Base-by-base conservation (phyloP, 2,797 vertebrate species). In the Ciconia nigra region DNA sequence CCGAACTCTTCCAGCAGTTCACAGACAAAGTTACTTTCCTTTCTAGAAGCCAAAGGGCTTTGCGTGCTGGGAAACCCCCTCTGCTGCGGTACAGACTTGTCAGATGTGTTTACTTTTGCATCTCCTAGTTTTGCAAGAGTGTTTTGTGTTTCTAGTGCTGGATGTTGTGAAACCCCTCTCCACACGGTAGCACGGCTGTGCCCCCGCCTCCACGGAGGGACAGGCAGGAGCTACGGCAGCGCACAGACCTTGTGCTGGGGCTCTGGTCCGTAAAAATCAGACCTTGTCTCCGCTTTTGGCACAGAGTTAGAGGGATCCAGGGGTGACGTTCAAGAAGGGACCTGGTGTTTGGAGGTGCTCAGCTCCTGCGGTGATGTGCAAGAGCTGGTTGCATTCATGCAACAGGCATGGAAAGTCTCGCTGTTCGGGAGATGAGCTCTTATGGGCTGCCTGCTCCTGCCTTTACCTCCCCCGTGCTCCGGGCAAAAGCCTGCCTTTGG, bases 81-180 rank as follows among this genome's bases (percentile, higher is more conserved):
- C 49, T 42, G 86, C 92, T 74, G 61, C 4, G 0, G 5, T 11
- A 58, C 28, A 25, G 58, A 39, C 94, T 93, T 51, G 79, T 78
- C 69, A 67, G 82, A 44, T 51, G 62, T 88, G 84, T 91, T 91
- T 89, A 33, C 85, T 93, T 94, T 81, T 78, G 24, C 82, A 58
- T 83, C 72, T 92, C 76, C 37, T 24, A 72, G 69, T 92, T 95
- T 80, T 91, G 79, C 74, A 83, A 67, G 84, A 87, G 57, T 13
- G 47, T 83, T 93, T 31, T 74, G 58, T 51, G 86, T 70, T 70
- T 84, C 39, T 39, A 35, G 58, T 2, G 8, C 79, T 88, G 26
- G 15, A 6, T 54, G 87, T 90, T 96, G 96, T 71, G 94, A 92
- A 97, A 92, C 22, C 47, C 33, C n/a, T 77, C 73, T 52, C 92